A percentile compares a stretch with the other conserved stretches of the same genome.
Evolutionary conservation across 1,140 invertebrate genomes (phyloP).

Genomic region (Meloidogyne exigua): DNA sequence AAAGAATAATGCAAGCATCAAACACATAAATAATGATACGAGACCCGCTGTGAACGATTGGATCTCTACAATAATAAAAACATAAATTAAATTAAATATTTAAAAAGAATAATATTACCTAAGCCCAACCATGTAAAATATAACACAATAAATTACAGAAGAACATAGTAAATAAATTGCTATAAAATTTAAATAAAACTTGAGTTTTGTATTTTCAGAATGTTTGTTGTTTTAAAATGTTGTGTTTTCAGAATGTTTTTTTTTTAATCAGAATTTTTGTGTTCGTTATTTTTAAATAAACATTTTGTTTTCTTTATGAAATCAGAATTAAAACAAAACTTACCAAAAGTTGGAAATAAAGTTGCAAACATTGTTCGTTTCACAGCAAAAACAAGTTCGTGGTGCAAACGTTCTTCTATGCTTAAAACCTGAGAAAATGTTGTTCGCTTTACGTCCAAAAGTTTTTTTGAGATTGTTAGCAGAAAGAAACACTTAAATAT

Average conservation of each 20-base stretch:
- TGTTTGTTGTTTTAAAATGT: too few species aligned
- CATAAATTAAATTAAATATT: background rate
- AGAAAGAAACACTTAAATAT: conserved; percentile 48
- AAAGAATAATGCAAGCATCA: conserved; percentile 39
- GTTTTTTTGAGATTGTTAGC: conserved; percentile 43
- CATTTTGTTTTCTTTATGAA: too few species aligned
- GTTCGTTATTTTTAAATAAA: background rate
- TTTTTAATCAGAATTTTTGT: conserved; percentile 7
- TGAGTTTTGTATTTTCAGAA: too few species aligned
- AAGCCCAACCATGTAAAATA: conserved; percentile 53
- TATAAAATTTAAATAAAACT: conserved; percentile 16
- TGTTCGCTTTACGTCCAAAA: conserved; percentile 38
- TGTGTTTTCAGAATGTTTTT: too few species aligned
- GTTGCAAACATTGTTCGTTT: conserved; percentile 49
- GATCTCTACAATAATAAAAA: background rate
- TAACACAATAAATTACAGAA: conserved; percentile 38
- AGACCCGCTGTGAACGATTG: conserved; percentile 26
- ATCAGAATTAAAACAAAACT: conserved; percentile 14
- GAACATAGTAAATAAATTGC: conserved; percentile 46
- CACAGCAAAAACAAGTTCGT: conserved; percentile 46
- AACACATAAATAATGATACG: conserved; percentile 46
- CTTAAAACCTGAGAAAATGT: conserved; percentile 35
- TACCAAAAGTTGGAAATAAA: conserved; percentile 47
- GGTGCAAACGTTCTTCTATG: conserved; percentile 41
- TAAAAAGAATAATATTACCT: conserved; percentile 27